Percentiles rank a stretch among this genome's conserved stretches.
These are phyloP conservation scores for Paramormyrops hopkinsi DNA, from an alignment of 2,797 vertebrate genomes.

Conservation along the genomic window DNA sequence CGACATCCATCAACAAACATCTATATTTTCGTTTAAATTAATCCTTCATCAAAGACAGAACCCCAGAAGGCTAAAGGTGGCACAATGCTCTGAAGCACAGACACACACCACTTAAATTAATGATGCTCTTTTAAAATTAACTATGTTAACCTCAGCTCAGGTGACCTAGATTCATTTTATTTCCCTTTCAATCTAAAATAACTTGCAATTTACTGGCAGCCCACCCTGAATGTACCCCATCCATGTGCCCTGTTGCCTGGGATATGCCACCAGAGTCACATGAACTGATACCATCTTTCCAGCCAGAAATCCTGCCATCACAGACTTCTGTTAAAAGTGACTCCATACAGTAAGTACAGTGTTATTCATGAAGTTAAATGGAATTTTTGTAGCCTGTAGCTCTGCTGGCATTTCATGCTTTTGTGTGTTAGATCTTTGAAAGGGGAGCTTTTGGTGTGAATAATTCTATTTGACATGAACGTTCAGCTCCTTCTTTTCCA, in stretches of 20 bases:
- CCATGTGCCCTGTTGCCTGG: neutral
- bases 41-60: neutral
- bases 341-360: neutral
- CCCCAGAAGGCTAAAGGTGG: neutral
- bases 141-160: neutral
- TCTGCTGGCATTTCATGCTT: neutral
- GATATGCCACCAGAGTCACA: neutral
- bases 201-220: neutral
- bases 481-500: neutral
- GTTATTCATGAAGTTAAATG: neutral
- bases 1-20: neutral
- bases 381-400: neutral
- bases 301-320: neutral
- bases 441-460: neutral
- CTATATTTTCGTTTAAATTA: neutral
- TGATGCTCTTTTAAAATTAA: neutral
- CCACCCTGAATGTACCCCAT: neutral
- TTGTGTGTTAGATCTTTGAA: neutral
- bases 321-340: neutral
- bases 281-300: neutral
- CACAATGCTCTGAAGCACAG: neutral
- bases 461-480: neutral
- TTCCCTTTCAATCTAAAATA: neutral
- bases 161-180: neutral
- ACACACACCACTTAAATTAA: neutral